Conservation (phyloP, 2,888 invertebrate species). For the Ganaspis brasiliensis region DNA sequence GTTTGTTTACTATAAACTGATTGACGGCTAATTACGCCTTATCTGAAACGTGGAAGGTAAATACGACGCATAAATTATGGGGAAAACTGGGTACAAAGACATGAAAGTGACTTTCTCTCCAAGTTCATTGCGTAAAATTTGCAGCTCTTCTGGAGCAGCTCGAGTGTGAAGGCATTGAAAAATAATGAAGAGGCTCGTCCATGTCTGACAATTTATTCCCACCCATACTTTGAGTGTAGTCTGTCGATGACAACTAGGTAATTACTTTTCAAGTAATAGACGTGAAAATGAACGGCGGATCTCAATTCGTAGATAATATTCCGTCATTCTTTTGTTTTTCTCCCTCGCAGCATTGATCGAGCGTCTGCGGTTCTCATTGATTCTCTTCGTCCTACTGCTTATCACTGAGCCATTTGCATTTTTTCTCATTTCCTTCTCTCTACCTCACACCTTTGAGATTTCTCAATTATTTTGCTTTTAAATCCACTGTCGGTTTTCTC, state of each 20-base stretch:
- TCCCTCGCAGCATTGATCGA: conserved; percentile 19
- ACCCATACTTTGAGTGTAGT: conserved; percentile 43
- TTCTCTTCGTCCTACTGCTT: conserved; percentile 4
- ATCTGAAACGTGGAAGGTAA: background rate
- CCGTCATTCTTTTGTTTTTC: conserved; percentile 25
- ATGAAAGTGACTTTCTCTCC: conserved; percentile 18
- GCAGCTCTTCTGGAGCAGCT: background rate
- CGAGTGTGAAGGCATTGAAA: conserved; percentile 37
- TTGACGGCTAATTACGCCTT: conserved; percentile 21
- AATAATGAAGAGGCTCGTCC: conserved; percentile 42
- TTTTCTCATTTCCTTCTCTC: conserved; percentile 19
- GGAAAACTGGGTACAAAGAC: background rate
- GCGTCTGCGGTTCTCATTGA: conserved; percentile 37
- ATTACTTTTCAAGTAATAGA: conserved; percentile 76
- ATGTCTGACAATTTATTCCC: conserved; percentile 29
- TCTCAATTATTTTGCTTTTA: conserved; percentile 27
- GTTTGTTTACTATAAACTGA: conserved; percentile 3
- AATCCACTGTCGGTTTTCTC: background rate
- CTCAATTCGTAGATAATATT: conserved; percentile 70
- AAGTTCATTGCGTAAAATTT: conserved; percentile 31
- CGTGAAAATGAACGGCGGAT: conserved; percentile 73
- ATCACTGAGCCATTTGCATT: conserved; percentile 31
- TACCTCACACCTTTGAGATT: conserved; percentile 4
- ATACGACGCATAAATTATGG: background rate
- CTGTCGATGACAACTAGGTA: conserved; percentile 77